phyloP scores from a whole-genome alignment of 2,797 vertebrate genomes.

The Bradypodion pumilum region DNA sequence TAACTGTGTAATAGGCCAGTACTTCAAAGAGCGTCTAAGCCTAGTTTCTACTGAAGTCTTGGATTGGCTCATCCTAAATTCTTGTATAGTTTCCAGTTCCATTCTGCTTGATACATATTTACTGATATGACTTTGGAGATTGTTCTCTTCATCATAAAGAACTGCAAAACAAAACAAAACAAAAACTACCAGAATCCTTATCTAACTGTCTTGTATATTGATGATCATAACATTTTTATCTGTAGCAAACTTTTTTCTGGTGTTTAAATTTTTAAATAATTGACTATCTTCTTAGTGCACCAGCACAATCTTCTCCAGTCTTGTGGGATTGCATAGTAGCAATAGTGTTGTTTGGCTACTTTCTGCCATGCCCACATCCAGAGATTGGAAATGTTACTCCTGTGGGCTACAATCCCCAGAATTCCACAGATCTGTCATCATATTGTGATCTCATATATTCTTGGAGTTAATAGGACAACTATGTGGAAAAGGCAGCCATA shows the following conservation, averaged over 20 bases:
- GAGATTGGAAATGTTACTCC: too few species aligned
- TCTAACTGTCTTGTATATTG: neutral
- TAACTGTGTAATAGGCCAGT: neutral
- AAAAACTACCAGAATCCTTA: neutral
- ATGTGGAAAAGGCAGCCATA: neutral
- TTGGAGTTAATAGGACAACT: neutral
- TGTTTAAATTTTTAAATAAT: too few species aligned
- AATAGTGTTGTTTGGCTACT: neutral
- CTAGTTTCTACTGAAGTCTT: neutral
- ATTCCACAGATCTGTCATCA: too few species aligned
- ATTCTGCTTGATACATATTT: neutral
- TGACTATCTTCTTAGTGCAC: neutral
- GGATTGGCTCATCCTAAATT: neutral
- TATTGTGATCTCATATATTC: neutral
- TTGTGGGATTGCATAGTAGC: neutral
- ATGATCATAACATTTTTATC: neutral
- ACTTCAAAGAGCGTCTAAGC: neutral
- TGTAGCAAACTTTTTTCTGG: neutral
- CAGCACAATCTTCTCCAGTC: neutral
- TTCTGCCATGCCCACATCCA: neutral
- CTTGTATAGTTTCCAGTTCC: neutral
- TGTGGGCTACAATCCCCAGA: too few species aligned
- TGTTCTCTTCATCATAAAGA: neutral
- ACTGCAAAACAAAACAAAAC: neutral
- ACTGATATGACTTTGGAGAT: neutral